These are phyloP conservation scores for Drosophila atripex DNA, from an alignment of 2,888 invertebrate species.

Conservation along the genomic window DNA sequence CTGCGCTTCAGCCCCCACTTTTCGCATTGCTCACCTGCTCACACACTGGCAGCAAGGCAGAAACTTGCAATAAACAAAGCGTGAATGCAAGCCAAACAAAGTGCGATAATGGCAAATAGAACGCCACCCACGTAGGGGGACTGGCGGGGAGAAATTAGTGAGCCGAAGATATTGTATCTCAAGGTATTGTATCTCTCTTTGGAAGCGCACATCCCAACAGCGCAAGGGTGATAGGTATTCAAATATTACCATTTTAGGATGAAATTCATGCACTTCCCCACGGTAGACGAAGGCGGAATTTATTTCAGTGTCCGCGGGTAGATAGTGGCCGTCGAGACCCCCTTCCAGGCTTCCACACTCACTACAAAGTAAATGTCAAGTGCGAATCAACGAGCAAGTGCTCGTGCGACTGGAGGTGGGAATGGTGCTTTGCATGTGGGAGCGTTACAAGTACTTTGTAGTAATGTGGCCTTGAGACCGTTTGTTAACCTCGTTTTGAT, in stretches of 20 bases:
- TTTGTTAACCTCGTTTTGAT: constrained; percentile 78
- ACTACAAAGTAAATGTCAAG: constrained; percentile 78
- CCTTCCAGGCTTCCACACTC: constrained; percentile 53
- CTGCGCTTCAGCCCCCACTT: constrained; percentile 8
- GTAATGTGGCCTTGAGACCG: constrained; percentile 76
- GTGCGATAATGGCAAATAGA: constrained; percentile 65
- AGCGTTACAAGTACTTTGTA: constrained; percentile 33
- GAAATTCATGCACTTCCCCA: no score
- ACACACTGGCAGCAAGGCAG: constrained; percentile 63
- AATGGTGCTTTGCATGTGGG: constrained; percentile 22
- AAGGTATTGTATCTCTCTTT: neutral
- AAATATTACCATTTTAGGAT: no score
- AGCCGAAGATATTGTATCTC: neutral
- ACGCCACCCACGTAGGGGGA: neutral
- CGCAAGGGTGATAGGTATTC: no score
- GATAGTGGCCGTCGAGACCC: constrained; percentile 32
- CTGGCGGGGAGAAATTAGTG: neutral
- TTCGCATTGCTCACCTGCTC: constrained; percentile 17
- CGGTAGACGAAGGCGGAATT: neutral
- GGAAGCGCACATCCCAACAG: neutral
- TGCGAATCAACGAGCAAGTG: constrained; percentile 62
- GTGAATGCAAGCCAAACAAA: constrained; percentile 48
- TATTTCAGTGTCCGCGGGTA: constrained; percentile 24
- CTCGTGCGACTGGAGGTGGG: constrained; percentile 23
- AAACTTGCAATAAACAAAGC: constrained; percentile 51